These are phyloP conservation scores for Emys orbicularis DNA, from an alignment of 2,797 vertebrate genomes.

Conservation along the genomic window DNA sequence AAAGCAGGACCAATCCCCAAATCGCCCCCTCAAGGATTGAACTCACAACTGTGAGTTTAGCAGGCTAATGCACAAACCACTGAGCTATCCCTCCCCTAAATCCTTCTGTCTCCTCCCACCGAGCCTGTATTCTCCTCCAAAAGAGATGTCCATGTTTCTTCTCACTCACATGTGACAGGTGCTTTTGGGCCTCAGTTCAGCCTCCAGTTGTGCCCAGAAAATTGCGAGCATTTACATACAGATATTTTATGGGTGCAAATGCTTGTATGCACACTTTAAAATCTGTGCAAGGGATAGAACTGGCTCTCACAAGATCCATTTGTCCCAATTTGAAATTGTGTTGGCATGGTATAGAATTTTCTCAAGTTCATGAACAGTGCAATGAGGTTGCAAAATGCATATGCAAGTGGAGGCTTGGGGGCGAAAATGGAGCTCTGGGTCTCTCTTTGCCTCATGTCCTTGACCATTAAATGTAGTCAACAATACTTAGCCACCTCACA, in stretches of 20 bases:
- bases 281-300: background rate
- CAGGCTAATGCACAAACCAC: too few species aligned
- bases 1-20: too few species aligned
- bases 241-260: background rate
- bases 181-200: background rate
- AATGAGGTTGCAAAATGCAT: constrained; percentile 18
- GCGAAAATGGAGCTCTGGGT: background rate
- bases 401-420: background rate
- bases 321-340: constrained; percentile 5
- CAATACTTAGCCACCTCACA: constrained; percentile 9
- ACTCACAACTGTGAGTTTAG: too few species aligned
- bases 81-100: background rate
- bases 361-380: background rate
- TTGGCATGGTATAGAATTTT: constrained; percentile 6
- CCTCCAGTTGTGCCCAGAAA: background rate
- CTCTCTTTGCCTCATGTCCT: constrained; percentile 11
- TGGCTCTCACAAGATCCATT: background rate
- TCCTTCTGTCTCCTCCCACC: background rate
- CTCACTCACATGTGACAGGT: background rate
- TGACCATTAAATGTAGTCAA: constrained; percentile 30
- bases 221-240: background rate
- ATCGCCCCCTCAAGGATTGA: too few species aligned
- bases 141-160: background rate
- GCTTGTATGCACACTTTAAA: background rate
- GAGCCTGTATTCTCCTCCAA: background rate